A percentile compares a stretch with the other conserved stretches of the same genome.
Evolutionary conservation across 2,113 vertebrate species (phyloP).

Genomic region (Pteronura brasiliensis): DNA sequence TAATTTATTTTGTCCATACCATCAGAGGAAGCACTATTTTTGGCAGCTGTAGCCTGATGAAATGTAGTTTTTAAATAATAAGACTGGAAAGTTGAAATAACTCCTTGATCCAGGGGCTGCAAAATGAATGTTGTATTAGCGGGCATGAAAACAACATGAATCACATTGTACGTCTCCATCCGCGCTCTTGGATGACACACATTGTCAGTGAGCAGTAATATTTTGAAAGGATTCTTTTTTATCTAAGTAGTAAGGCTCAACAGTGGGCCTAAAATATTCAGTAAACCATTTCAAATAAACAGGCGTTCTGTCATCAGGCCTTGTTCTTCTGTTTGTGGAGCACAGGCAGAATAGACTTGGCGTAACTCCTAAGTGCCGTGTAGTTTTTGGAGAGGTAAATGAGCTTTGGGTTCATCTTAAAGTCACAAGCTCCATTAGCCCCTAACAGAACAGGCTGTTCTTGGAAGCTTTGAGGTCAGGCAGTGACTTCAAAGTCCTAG

Average conservation of each 20-base stretch:
- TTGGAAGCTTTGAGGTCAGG: not conserved
- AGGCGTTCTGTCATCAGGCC: not conserved
- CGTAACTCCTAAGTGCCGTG: not conserved
- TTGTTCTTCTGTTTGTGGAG: not conserved
- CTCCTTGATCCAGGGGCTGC: not conserved
- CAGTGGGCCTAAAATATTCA: not conserved
- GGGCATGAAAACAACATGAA: not conserved
- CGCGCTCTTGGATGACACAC: not conserved
- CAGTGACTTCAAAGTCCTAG: not conserved
- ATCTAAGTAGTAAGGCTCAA: not conserved
- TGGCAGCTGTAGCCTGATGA: not conserved
- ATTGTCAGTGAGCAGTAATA: not conserved
- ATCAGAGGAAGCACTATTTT: not conserved
- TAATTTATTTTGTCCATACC: not conserved
- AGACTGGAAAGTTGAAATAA: not conserved
- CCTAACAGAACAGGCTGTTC: not conserved
- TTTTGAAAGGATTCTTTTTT: not conserved
- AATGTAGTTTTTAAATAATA: not conserved
- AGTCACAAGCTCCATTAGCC: not conserved
- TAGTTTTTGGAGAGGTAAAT: not conserved
- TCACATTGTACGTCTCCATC: not conserved
- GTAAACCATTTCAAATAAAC: not conserved
- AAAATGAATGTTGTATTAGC: not conserved
- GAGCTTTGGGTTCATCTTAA: not conserved
- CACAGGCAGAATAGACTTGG: not conserved